phyloP scores from a whole-genome alignment of 2,888 invertebrate genomes.

The Schizaphis graminum region DNA sequence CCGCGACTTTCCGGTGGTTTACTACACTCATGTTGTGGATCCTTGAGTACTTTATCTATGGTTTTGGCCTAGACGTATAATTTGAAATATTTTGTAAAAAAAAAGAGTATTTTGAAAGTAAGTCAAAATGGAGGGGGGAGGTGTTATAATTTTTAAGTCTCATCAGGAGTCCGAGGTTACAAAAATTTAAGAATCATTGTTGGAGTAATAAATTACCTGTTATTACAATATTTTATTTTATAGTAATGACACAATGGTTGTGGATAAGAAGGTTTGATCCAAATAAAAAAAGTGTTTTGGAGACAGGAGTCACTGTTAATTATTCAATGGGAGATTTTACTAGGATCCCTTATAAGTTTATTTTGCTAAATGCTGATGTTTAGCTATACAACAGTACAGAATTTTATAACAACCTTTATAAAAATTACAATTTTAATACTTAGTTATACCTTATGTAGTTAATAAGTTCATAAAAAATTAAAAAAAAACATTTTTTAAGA shows the following conservation, averaged over 20 bases:
- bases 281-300: not conserved
- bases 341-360: not conserved
- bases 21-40: too few species aligned
- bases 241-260: not conserved
- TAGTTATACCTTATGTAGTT: not conserved
- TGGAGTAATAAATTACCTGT: not conserved
- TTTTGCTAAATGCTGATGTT: not conserved
- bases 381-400: not conserved
- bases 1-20: too few species aligned
- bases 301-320: not conserved
- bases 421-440: not conserved
- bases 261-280: not conserved
- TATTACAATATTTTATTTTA: not conserved
- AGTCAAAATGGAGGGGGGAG: too few species aligned
- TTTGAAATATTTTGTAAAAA: too few species aligned
- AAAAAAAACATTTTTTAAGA: not conserved
- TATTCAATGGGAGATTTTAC: not conserved
- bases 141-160: too few species aligned
- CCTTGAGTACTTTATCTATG: too few species aligned
- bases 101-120: too few species aligned
- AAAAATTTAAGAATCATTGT: too few species aligned
- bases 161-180: too few species aligned
- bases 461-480: not conserved
- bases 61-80: too few species aligned
- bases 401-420: not conserved